A percentile compares a stretch with the other conserved stretches of the same genome.
These are phyloP conservation scores for Hemistola chrysoprasaria DNA, from an alignment of 2,888 invertebrate species.

Conservation along the genomic window DNA sequence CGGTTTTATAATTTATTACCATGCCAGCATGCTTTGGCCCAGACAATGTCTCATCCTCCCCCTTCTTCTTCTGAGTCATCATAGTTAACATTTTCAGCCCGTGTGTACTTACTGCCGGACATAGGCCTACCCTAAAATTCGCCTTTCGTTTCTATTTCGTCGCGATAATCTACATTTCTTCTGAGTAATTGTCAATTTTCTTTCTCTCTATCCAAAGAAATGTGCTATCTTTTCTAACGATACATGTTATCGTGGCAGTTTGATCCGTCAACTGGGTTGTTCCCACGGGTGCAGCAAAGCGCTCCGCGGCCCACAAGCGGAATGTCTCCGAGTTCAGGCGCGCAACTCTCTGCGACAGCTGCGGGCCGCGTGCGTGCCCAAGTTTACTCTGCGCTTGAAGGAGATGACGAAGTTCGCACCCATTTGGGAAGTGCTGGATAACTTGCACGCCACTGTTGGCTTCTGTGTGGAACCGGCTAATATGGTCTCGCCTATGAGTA, in stretches of 20 bases:
- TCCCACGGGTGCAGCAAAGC: constrained; percentile 94
- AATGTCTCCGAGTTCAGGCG: constrained; percentile 94
- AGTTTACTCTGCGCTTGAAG: constrained; percentile 79
- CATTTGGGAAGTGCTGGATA: constrained; percentile 93
- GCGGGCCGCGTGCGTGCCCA: constrained; percentile 80
- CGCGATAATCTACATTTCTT: no score
- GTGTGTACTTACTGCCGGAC: no score
- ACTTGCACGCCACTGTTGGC: constrained; percentile 97
- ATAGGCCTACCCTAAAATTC: no score
- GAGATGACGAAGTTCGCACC: constrained; percentile 90
- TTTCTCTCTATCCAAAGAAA: no score
- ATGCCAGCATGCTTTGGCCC: no score
- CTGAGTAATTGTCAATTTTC: no score
- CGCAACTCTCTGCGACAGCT: constrained; percentile 86
- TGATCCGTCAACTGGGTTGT: constrained; percentile 95
- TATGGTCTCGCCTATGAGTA: constrained; percentile 93
- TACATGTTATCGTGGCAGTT: no score
- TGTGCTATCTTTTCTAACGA: no score
- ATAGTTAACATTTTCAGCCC: no score
- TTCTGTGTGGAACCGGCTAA: constrained; percentile 96
- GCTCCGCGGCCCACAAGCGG: constrained; percentile 93
- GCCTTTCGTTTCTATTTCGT: constrained; percentile 4
- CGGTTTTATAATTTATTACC: no score
- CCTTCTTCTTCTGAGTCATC: no score
- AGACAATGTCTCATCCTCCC: no score